Evolutionary conservation across 1,140 invertebrate species (phyloP), one percentile per base, ranked within the genome.

Genomic region (Pogonognathellus flavescens): DNA sequence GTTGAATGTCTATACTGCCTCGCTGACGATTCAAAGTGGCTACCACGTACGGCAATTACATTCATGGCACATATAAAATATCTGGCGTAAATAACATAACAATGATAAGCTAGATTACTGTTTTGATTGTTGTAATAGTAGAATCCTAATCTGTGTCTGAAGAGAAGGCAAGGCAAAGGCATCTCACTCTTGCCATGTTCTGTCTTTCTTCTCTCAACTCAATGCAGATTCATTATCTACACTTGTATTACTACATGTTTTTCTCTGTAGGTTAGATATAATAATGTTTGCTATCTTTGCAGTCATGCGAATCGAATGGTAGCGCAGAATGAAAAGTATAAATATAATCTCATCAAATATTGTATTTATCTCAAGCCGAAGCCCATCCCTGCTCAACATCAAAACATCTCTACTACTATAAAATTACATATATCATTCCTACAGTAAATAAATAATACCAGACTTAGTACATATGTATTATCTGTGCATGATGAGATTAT

Each of bases 11-110:
- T 66, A 13, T 20, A 25, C 25, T 41, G 2, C 4, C 62, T 13
- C 8, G 20, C 20, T 66, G 1, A 25, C 5, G 62, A 25, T 14
- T 66, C 14, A 66, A 10, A 10, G 25, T 20, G 62, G 20, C 59
- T 60, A 20, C 53, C 16, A 20, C 20, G 22, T 31, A 31, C 20
- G 10, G 25, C 62, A 66, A 66, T 11, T 66, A 66, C 14, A 31
- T 25, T 66, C 62, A 25, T 66, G 62, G 62, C 62, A 66, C 62
- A 66, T 20, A 66, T 66, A 66, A 66, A 66, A 25, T 25, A 2
- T 66, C 62, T 62, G 62, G 62, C 62, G 62, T 25, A 66, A 66
- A 66, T 66, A 10, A 31, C 62, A 66, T 66, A 66, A 66, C 62
- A 66, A 66, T 66, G 62, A 66, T 22, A 25, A 66, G 62, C 25